Base-by-base conservation (phyloP, 2,888 invertebrate species). In the Ferrisia virgata region DNA sequence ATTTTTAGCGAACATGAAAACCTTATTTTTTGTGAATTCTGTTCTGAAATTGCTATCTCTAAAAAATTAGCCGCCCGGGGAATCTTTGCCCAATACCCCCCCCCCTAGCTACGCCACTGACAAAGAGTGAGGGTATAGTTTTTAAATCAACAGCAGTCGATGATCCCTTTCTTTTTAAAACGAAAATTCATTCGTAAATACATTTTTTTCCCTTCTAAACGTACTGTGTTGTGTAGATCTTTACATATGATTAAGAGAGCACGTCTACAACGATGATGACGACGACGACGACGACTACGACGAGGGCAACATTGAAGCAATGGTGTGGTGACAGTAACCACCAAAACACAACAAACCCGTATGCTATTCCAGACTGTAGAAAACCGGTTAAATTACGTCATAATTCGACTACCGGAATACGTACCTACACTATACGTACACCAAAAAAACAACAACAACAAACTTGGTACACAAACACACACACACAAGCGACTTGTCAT, bases 381-480 rank as follows among this genome's bases (percentile, higher is more conserved):
- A 58, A 11, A 39, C 58, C 58, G 58, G 58, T 58, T 58, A 25
- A 9, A 58, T 58, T 58, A 58, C 58, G 58, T 58, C 58, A 58
- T 58, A 58, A 58, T 58, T 58, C 58, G 58, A 58, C 58, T 58
- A 58, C 58, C 58, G 58, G 58, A 58, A 58, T 58, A 58, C 58
- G 25, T 58, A 53, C 9, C 11, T 11, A 47, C 47, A 1, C 47
- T 47, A n/a, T 18, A n/a, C 18, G 18, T 8, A 18, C 47, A n/a
- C 2, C 6, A 18, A 47, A 47, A 47, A n/a, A 47, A 47, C 47
- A 47, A n/a, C 47, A 47, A n/a, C 40, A 40, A n/a, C n/a, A 47
- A n/a, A 47, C 47, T 18, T 36, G 18, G 18, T 47, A 47, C 47
- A 18, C 47, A 47, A 3, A 47, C 47, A 47, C 18, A 47, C 40